These are phyloP conservation scores for Microhierax caerulescens DNA, from an alignment of 2,797 vertebrate species.

Conservation along the genomic window DNA sequence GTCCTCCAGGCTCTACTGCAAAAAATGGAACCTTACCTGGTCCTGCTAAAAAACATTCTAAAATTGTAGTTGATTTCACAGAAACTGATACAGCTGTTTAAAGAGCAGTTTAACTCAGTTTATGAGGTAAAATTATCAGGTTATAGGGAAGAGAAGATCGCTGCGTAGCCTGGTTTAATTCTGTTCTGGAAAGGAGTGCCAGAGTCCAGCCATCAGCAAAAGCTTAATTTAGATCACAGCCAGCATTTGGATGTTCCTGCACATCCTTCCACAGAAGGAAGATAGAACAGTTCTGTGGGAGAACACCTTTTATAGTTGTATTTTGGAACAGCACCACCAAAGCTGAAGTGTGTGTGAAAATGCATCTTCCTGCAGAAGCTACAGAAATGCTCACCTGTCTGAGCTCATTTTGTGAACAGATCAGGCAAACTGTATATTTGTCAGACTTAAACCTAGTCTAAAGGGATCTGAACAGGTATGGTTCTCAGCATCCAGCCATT, in stretches of 20 bases:
- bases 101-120: neutral
- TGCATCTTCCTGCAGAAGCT: neutral
- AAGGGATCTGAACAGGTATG: neutral
- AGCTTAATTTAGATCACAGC: neutral
- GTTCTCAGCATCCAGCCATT: neutral
- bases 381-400: neutral
- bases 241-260: neutral
- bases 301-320: neutral
- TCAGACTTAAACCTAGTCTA: neutral
- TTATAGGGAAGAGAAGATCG: neutral
- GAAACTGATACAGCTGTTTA: neutral
- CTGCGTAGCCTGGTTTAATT: neutral
- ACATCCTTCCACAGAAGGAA: neutral
- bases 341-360: neutral
- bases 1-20: neutral
- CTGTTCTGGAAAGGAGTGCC: neutral
- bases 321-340: neutral
- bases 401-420: neutral
- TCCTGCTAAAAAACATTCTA: neutral
- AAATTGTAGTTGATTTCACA: neutral
- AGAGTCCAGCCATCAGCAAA: neutral
- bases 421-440: neutral
- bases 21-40: neutral
- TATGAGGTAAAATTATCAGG: neutral
- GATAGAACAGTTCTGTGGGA: neutral